These are phyloP conservation scores for Ophioderma brevispina DNA, from an alignment of 35 echinoderm and acorn worm species.

Conservation along the genomic window DNA sequence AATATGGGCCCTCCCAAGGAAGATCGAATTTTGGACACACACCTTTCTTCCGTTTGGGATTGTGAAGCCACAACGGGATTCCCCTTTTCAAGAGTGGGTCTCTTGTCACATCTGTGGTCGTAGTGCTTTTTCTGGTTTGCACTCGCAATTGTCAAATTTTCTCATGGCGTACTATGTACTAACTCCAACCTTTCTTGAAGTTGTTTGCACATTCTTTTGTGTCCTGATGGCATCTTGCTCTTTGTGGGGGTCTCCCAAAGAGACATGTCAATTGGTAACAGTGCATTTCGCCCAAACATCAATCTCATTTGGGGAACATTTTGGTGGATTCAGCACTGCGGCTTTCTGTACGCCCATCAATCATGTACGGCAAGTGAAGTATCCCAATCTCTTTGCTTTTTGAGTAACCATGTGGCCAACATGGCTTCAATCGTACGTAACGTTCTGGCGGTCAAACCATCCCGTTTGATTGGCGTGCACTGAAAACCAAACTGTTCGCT, in stretches of 20 bases:
- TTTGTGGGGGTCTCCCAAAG: neutral
- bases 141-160: conserved; percentile 5
- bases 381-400: conserved; percentile 48
- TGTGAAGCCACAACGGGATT: conserved; percentile 32
- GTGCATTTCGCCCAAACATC: conserved; percentile 17
- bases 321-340: conserved; percentile 2
- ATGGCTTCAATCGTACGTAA: conserved; percentile 19
- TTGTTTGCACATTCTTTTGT: neutral
- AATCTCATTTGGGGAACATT: conserved; percentile 17
- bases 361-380: conserved; percentile 28
- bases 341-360: conserved; percentile 27
- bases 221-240: neutral
- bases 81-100: neutral
- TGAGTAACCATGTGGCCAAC: neutral
- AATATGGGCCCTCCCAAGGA: conserved; percentile 48
- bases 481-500: too few relatives aligned
- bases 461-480: conserved; percentile 62
- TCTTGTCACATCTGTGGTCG: conserved; percentile 17
- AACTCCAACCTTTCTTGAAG: conserved; percentile 24
- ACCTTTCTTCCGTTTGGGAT: conserved; percentile 22
- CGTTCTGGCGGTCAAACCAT: conserved; percentile 59
- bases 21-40: conserved; percentile 40
- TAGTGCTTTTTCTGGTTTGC: conserved; percentile 25
- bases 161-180: neutral
- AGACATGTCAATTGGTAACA: neutral